These are phyloP conservation scores for Hyalella azteca DNA, from an alignment of 2,888 invertebrate species.

Conservation along the genomic window DNA sequence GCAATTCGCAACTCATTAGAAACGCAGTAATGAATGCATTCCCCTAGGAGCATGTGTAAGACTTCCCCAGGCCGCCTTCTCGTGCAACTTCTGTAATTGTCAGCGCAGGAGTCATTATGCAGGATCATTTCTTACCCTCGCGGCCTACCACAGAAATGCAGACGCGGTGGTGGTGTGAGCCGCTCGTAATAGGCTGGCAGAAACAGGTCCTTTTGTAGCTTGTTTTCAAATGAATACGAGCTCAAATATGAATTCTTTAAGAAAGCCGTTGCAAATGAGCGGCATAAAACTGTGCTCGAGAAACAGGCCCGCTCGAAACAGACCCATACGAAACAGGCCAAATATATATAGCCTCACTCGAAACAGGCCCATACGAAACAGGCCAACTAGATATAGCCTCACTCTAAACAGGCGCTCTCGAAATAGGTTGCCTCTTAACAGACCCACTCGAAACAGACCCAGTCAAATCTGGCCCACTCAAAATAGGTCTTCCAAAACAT, in stretches of 20 bases:
- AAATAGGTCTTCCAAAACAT: no score
- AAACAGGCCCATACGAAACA: no score
- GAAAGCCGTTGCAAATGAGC: neutral
- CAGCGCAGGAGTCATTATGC: conserved; percentile 8
- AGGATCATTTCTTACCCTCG: conserved; percentile 12
- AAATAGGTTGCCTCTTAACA: no score
- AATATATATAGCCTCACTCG: no score
- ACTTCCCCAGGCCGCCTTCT: neutral
- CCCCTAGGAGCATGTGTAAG: neutral
- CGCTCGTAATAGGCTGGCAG: neutral
- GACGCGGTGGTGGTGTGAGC: neutral
- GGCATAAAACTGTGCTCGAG: neutral
- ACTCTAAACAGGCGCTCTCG: no score
- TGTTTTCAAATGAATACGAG: neutral
- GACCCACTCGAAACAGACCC: no score
- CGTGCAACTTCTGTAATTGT: conserved; percentile 21
- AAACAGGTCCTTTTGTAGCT: neutral
- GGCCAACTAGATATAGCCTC: no score
- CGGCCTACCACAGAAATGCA: neutral
- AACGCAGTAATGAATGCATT: conserved; percentile 6
- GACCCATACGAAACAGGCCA: no score
- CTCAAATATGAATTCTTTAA: neutral
- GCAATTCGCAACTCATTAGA: neutral
- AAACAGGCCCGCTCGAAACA: neutral
- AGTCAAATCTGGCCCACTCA: no score